phyloP scores from a whole-genome alignment of 2,888 invertebrate genomes.

The Campopleginae sp. region DNA sequence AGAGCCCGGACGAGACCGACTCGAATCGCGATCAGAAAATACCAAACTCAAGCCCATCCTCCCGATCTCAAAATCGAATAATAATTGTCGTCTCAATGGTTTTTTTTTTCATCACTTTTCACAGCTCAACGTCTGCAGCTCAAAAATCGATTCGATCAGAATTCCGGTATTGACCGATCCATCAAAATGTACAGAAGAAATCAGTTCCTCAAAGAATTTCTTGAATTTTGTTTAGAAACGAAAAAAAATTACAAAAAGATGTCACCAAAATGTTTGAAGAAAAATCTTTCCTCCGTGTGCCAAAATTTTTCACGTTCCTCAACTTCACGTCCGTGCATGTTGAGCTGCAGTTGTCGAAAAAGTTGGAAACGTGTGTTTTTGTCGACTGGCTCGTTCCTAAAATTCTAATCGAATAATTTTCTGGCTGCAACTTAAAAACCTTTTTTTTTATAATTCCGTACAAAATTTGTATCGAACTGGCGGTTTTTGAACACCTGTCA shows the following conservation, averaged over 20 bases:
- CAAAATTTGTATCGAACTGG: slow-evolving; percentile 3
- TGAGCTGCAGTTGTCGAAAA: no score
- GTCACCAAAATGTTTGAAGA: not conserved
- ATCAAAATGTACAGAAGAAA: not conserved
- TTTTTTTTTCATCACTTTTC: not conserved
- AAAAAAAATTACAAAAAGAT: not conserved
- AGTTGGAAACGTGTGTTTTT: no score
- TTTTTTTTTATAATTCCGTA: not conserved
- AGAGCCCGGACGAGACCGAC: not conserved
- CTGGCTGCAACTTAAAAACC: not conserved
- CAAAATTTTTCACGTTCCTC: not conserved
- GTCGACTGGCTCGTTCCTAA: not conserved
- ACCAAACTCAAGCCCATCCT: not conserved
- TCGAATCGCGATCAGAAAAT: not conserved
- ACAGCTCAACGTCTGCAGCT: not conserved
- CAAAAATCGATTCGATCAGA: not conserved
- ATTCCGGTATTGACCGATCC: not conserved
- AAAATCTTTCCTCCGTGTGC: no score
- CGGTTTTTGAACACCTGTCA: not conserved
- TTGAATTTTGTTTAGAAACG: not conserved
- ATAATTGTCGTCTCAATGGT: not conserved
- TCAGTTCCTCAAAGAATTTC: not conserved
- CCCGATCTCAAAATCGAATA: not conserved
- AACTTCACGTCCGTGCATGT: no score
- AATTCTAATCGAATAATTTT: not conserved